These are phyloP conservation scores for Struthidea cinerea DNA, from an alignment of 2,113 vertebrate genomes.

Conservation along the genomic window DNA sequence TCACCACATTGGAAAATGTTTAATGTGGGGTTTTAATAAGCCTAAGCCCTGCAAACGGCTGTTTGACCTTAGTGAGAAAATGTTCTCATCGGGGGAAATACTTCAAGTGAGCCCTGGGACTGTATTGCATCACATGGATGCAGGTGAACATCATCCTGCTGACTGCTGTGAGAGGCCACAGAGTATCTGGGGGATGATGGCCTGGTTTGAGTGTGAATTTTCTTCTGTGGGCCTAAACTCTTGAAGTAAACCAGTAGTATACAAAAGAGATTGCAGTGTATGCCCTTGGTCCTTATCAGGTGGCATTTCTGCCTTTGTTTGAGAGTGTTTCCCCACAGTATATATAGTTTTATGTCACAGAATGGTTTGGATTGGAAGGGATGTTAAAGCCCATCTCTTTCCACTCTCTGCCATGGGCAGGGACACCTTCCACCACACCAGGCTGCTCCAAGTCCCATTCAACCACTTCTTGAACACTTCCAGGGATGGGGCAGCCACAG, in stretches of 20 bases:
- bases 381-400: neutral
- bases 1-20: neutral
- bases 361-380: neutral
- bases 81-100: neutral
- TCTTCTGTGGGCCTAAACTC: neutral
- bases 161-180: neutral
- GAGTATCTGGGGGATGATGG: neutral
- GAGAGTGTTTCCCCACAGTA: neutral
- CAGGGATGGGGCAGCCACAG: neutral
- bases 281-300: neutral
- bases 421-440: neutral
- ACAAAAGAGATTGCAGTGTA: rapidly evolving
- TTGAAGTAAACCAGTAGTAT: neutral
- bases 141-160: neutral
- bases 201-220: neutral
- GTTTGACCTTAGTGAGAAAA: neutral
- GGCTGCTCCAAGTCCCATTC: neutral
- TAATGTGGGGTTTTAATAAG: neutral
- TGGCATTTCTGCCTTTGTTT: neutral
- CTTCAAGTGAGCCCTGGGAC: neutral
- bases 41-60: neutral
- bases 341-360: neutral
- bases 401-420: neutral
- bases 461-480: rapidly evolving
- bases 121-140: neutral